Base-by-base conservation (phyloP, 1,140 invertebrate genomes). In the Drosophila obscura region DNA sequence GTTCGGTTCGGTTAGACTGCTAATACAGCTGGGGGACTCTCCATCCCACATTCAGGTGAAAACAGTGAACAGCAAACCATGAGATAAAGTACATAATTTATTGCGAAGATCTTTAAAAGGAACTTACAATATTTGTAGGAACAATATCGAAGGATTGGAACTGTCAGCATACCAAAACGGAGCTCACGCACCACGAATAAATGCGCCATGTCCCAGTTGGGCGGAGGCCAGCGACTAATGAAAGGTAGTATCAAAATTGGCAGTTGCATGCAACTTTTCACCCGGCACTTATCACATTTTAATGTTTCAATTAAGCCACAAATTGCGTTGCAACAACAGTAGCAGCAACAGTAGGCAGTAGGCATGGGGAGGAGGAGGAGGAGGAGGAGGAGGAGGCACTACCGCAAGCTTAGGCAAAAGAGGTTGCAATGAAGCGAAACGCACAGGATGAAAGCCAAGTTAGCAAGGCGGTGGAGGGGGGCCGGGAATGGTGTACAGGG, bases 221-320 rank as follows among this genome's bases (percentile, higher is more conserved):
- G 11, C 3, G 60, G 60, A 5, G 22, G 61, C 24, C 41, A 26
- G 41, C 15, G 22, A 48, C 13, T 66, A 69, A 74, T 69, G 69
- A 69, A 64, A 67, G 66, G 78, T 44, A 50, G 56, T 39, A 39
- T 3, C 57, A 51, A 75, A 75, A 75, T 75, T 82, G 59, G 58
- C 67, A 66, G 72, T 75, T 79, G 83, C 64, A 76, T 76, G 79
- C 71, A 88, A 80, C 77, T 84, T 85, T 85, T 88, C 67, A 89
- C 77, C 84, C 81, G 57, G 67, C 81, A 91, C 71, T 91, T 91
- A 91, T 91, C 89, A 91, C 89, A 91, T 91, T 91, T 91, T 90
- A 91, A 90, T 91, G 89, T 91, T 91, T 91, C 89, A 91, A 91
- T 91, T 91, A 91, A 81, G 82, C 76, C 66, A 71, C 51, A 84